These are phyloP conservation scores for Scolopax mira DNA, from an alignment of 2,113 vertebrate genomes.

Conservation along the genomic window DNA sequence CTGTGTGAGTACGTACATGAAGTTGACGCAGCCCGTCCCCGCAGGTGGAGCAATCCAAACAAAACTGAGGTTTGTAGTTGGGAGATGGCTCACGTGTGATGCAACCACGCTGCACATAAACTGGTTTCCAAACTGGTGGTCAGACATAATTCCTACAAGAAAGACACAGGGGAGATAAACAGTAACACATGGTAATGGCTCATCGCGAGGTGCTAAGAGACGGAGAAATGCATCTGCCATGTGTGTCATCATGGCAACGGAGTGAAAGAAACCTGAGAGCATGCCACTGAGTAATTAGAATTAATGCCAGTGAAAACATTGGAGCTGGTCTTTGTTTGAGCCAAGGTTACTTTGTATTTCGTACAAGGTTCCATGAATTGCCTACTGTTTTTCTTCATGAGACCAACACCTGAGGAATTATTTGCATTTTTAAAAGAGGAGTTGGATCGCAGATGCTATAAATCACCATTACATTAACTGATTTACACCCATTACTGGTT, in stretches of 20 bases:
- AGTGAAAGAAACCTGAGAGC: background rate
- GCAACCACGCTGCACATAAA: constrained; percentile 98
- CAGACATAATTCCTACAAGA: constrained; percentile 88
- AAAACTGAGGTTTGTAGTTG: constrained; percentile 94
- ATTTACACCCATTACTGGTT: background rate
- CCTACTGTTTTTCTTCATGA: background rate
- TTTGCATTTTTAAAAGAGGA: background rate
- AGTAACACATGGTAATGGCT: background rate
- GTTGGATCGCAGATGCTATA: background rate
- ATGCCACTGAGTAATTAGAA: background rate
- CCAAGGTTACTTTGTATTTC: background rate
- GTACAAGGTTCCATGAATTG: background rate
- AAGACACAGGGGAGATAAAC: background rate
- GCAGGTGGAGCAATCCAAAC: constrained; percentile 97
- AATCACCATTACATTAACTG: background rate
- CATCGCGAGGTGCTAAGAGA: constrained; percentile 3
- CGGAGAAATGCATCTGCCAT: background rate
- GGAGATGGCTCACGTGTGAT: constrained; percentile 94
- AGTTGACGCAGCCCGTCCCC: constrained; percentile 97
- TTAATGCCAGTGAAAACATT: background rate
- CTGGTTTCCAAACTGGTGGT: constrained; percentile 94
- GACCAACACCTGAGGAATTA: background rate
- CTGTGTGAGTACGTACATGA: constrained; percentile 83
- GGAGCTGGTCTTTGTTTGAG: background rate
- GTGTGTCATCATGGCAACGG: background rate